phyloP scores from a whole-genome alignment of 1,140 invertebrate species.

The Zaprionus kolodkinae region DNA sequence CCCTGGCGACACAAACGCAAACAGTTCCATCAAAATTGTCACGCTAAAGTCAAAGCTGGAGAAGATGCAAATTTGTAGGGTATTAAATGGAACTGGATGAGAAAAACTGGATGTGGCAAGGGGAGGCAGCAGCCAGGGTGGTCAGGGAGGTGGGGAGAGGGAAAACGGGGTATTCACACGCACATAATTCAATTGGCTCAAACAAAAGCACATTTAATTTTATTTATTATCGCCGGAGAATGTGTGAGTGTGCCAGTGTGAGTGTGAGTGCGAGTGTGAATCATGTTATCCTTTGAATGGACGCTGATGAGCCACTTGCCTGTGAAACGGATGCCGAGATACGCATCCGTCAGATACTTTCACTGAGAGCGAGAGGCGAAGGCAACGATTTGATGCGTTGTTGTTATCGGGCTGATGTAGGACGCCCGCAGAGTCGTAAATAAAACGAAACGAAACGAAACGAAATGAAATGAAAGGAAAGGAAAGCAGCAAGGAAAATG shows the following conservation, averaged over 20 bases:
- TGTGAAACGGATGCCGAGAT: constrained; percentile 37
- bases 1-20: not conserved
- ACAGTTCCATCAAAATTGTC: constrained; percentile 37
- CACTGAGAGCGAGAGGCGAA: constrained; percentile 51
- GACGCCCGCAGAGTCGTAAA: constrained; percentile 47
- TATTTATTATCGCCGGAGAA: constrained; percentile 69
- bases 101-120: constrained; percentile 11
- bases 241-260: constrained; percentile 14
- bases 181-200: constrained; percentile 81
- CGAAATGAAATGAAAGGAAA: constrained; percentile 56
- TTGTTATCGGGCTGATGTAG: constrained; percentile 44
- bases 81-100: constrained; percentile 19
- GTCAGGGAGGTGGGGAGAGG: not conserved
- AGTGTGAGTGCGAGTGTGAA: constrained; percentile 28
- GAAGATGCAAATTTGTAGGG: constrained; percentile 39
- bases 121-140: constrained; percentile 4
- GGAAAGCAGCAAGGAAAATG: constrained; percentile 2
- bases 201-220: constrained; percentile 82
- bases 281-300: constrained; percentile 50
- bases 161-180: constrained; percentile 72
- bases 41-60: constrained; percentile 32
- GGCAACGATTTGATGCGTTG: constrained; percentile 70
- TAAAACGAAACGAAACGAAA: constrained; percentile 62
- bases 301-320: constrained; percentile 60
- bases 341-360: constrained; percentile 64